Conservation (phyloP, 2,888 invertebrate species). For the Chelonus formosanus region DNA sequence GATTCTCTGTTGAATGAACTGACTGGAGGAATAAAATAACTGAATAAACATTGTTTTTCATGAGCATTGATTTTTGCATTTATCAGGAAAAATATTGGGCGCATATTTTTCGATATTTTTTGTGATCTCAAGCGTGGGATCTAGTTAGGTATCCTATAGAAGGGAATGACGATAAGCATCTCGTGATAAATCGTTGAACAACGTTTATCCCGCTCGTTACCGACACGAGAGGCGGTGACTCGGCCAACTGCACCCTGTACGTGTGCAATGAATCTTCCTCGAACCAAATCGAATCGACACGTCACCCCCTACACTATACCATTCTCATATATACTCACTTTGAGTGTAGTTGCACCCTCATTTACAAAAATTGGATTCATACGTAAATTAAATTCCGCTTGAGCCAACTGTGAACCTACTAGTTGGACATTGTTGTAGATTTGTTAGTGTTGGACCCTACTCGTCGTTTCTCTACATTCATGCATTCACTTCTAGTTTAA, state of each 20-base stretch:
- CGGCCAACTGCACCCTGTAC: constrained; percentile 31
- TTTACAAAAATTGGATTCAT: constrained; percentile 38
- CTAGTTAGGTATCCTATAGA: background rate
- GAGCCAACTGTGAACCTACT: constrained; percentile 19
- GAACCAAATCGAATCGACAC: constrained; percentile 26
- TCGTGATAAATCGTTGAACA: constrained; percentile 27
- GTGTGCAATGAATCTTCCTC: constrained; percentile 35
- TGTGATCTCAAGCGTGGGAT: background rate
- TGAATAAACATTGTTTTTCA: no score
- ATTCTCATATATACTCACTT: background rate
- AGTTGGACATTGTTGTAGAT: constrained; percentile 22
- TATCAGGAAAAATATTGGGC: no score
- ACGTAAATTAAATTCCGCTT: constrained; percentile 40
- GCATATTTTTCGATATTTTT: background rate
- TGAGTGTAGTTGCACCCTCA: constrained; percentile 16
- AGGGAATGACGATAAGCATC: constrained; percentile 23
- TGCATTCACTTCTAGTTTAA: constrained; percentile 28
- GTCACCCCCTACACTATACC: constrained; percentile 1
- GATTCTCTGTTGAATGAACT: no score
- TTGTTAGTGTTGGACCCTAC: constrained; percentile 13
- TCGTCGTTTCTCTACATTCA: constrained; percentile 2
- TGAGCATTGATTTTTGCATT: no score
- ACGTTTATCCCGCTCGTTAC: constrained; percentile 30
- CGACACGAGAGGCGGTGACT: constrained; percentile 37
- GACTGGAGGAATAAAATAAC: no score